Evolutionary conservation across 2,797 vertebrate species (phyloP).

Genomic region (Brachyrhaphis roseni): DNA sequence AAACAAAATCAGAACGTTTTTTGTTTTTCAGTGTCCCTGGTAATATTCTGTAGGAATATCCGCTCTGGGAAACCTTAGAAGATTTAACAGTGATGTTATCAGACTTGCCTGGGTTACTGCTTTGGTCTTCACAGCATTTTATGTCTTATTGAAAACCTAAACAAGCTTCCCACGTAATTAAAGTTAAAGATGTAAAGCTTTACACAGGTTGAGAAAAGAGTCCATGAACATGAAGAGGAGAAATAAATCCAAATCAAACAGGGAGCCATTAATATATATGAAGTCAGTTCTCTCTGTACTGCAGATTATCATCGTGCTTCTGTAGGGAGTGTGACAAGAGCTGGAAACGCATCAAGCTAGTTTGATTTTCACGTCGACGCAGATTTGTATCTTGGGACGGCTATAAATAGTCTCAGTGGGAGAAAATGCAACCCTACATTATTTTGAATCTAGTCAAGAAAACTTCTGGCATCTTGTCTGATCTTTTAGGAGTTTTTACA

Average conservation of each 20-base stretch:
- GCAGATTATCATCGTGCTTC: constrained; percentile 43
- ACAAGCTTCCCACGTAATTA: background rate
- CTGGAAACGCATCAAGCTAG: constrained; percentile 57
- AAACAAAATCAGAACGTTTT: too few species aligned
- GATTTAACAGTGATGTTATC: background rate
- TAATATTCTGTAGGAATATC: too few species aligned
- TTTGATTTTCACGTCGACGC: constrained; percentile 54
- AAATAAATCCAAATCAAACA: constrained; percentile 45
- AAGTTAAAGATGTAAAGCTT: background rate
- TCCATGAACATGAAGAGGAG: constrained; percentile 19
- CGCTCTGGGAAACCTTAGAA: too few species aligned
- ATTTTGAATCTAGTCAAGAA: constrained; percentile 61
- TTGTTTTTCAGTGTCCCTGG: too few species aligned
- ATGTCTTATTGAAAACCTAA: background rate
- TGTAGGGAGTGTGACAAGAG: constrained; percentile 37
- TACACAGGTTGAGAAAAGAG: background rate
- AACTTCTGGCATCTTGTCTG: constrained; percentile 62
- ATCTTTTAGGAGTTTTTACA: constrained; percentile 53
- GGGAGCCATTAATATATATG: constrained; percentile 46
- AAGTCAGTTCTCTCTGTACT: constrained; percentile 35
- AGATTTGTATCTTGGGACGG: constrained; percentile 47
- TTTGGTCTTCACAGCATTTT: background rate
- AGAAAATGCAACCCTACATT: constrained; percentile 49
- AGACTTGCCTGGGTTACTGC: background rate
- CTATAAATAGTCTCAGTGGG: constrained; percentile 54